A percentile compares a stretch with the other conserved stretches of the same genome.
Evolutionary conservation across 92 coral and sea anemone genomes (phyloP).

Genomic region (Parazoanthus swiftii): DNA sequence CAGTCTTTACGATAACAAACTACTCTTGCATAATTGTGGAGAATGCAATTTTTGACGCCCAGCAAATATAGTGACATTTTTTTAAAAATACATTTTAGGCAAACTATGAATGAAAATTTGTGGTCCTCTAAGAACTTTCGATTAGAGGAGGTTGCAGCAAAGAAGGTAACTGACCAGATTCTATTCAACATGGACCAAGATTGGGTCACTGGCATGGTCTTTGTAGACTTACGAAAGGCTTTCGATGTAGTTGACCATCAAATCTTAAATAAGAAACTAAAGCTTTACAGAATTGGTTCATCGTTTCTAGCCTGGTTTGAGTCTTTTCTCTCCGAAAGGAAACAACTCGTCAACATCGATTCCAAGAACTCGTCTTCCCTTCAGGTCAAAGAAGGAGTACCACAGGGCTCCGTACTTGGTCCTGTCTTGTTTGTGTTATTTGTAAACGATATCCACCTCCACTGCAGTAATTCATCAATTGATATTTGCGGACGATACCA

Average conservation of each 20-base stretch:
- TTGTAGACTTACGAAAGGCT: conserved; percentile 20
- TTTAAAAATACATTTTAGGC: not conserved
- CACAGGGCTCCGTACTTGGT: conserved; percentile 48
- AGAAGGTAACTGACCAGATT: too few species aligned
- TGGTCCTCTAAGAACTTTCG: not conserved
- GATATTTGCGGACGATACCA: conserved; percentile 41
- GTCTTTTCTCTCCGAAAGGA: not conserved
- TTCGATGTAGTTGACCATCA: conserved; percentile 48
- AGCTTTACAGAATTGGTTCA: conserved; percentile 38
- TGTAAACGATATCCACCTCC: conserved; percentile 49
- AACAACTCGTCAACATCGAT: not conserved
- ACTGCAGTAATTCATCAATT: conserved; percentile 28
- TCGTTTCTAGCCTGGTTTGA: conserved; percentile 46
- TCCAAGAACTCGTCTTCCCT: conserved; percentile 38
- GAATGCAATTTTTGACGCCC: not conserved
- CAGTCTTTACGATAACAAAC: not conserved
- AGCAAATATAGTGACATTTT: not conserved
- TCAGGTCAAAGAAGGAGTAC: conserved; percentile 41
- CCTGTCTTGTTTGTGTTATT: conserved; percentile 44
- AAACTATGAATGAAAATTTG: not conserved
- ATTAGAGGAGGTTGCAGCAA: not conserved
- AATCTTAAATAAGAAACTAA: conserved; percentile 33
- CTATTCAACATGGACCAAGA: too few species aligned
- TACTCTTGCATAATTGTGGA: not conserved
- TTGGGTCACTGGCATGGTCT: too few species aligned